Percentiles rank a stretch among this genome's conserved stretches.
Conservation (phyloP, 1,140 invertebrate species). For the Bilobella aurantiaca region DNA sequence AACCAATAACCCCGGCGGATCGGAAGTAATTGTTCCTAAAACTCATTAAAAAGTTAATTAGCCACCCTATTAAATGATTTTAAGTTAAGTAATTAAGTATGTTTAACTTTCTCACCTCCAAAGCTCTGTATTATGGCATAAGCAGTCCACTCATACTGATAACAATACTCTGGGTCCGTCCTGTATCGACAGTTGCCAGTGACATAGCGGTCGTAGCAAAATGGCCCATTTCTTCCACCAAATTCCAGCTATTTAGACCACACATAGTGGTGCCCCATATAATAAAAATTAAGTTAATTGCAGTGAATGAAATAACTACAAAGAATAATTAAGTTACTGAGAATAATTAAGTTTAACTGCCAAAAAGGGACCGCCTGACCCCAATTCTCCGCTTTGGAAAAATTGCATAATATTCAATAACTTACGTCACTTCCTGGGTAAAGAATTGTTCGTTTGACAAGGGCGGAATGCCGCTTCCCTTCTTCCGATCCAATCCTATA, state of each 20-base stretch:
- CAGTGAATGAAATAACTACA: too few species aligned
- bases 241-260: constrained; percentile 2
- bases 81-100: not conserved
- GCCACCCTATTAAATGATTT: too few species aligned
- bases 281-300: too few species aligned
- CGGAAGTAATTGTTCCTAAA: constrained; percentile 10
- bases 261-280: too few species aligned
- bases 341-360: not conserved
- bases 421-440: constrained; percentile 16
- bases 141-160: constrained; percentile 27
- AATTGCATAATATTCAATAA: not conserved
- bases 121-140: constrained; percentile 23
- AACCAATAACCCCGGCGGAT: constrained; percentile 21
- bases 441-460: constrained; percentile 15
- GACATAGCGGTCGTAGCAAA: constrained; percentile 26
- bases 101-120: constrained; percentile 9
- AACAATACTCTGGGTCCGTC: constrained; percentile 21
- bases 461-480: not conserved
- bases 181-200: constrained; percentile 27
- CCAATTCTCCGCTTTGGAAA: not conserved
- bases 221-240: not conserved
- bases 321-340: not conserved
- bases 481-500: not conserved
- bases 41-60: too few species aligned
- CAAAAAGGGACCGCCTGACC: not conserved